Conservation (phyloP, 2,113 vertebrate genomes). For the Chaenocephalus aceratus region DNA sequence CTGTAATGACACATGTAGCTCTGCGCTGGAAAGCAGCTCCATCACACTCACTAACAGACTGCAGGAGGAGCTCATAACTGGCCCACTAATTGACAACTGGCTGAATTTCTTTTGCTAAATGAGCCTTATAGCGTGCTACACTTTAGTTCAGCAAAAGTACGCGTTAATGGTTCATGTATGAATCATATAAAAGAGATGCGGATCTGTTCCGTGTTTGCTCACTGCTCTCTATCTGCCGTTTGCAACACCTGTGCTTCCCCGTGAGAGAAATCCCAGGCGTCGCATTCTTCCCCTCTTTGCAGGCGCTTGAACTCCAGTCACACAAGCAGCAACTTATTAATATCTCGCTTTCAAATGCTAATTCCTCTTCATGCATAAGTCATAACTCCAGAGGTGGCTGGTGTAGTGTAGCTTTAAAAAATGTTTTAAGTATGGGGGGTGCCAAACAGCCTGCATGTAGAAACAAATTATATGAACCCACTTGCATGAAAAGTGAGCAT, state of each 20-base stretch:
- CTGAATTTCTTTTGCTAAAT: conserved; percentile 53
- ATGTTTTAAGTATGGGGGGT: conserved; percentile 11
- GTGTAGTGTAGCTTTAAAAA: conserved; percentile 32
- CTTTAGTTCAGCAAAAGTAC: background rate
- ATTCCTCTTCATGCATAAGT: conserved; percentile 83
- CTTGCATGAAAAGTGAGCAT: conserved; percentile 41
- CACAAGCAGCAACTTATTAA: conserved; percentile 77
- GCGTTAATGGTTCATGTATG: background rate
- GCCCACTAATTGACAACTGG: conserved; percentile 42
- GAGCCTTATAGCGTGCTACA: conserved; percentile 4
- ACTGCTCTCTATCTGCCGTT: conserved; percentile 2
- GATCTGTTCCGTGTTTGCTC: background rate
- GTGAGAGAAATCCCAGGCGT: conserved; percentile 26
- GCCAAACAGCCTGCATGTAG: conserved; percentile 4
- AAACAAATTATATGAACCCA: conserved; percentile 48
- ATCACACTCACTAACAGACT: conserved; percentile 44
- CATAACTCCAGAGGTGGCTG: conserved; percentile 76
- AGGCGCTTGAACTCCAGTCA: conserved; percentile 54
- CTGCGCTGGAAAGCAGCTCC: conserved; percentile 26
- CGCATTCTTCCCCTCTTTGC: conserved; percentile 25
- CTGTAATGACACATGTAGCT: conserved; percentile 47
- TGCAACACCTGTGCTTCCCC: conserved; percentile 41
- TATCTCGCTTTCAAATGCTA: conserved; percentile 84
- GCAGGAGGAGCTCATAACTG: conserved; percentile 24
- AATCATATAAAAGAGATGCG: conserved; percentile 2